Base-by-base conservation (phyloP, 2,113 vertebrate species). In the Megaceryle maxima region DNA sequence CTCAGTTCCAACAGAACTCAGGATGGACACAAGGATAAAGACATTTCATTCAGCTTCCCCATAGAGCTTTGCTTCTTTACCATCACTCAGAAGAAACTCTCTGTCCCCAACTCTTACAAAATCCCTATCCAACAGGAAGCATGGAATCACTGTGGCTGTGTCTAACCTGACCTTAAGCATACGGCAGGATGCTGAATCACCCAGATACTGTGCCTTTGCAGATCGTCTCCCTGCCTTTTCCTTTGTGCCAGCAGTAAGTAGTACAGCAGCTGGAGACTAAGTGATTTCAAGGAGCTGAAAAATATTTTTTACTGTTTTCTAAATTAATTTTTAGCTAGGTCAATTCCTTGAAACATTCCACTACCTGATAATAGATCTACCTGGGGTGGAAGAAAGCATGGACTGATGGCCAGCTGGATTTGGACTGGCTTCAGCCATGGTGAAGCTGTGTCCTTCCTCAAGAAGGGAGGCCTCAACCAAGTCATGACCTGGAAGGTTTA, bases 361-460 rank as follows among this genome's bases (percentile, higher is more conserved):
- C 43, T 56, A 28, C 44, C n/a, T 84, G 39, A 75, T 14, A 72
- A 57, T 8, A 75, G 78, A 81, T 82, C 10, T 25, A 59, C 10
- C 16, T 72, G 46, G 0, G 1, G 10, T 44, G 41, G 43, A n/a
- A n/a, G n/a, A n/a, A n/a, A n/a, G n/a, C 3, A 1, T 4, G 0
- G 2, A 59, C 66, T 44, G 18, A 29, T 1, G 12, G 69, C 1
- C 8, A 57, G 60, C 6, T 85, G 53, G 21, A 63, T 56, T 78
- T 72, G n/a, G n/a, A 51, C 15, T 55, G 43, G 28, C 8, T 87
- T 83, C 62, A 88, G 13, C 13, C 37, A 5, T 29, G 20, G 29
- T 24, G 17, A 87, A 87, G 77, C 55, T 72, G 7, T 2, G 1
- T 46, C 25, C 11, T 82, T 37, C 33, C 55, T 85, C 3, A 6